Evolutionary conservation across 2,888 invertebrate species (phyloP), one percentile per base, ranked within the genome.

Genomic region (Plebejus anna): DNA sequence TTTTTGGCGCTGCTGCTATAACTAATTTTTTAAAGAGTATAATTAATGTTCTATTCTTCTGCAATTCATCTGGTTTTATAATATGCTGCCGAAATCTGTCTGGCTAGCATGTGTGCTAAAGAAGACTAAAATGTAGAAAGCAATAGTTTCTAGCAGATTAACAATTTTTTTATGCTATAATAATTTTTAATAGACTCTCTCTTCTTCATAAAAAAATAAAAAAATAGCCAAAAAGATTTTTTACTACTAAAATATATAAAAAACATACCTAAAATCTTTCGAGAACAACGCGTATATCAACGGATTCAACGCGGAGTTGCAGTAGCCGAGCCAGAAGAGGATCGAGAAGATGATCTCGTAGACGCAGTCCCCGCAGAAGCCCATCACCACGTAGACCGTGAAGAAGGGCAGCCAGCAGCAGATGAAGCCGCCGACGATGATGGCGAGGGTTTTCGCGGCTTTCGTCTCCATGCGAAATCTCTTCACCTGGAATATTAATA

Each of bases 401-500:
- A 99, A 98, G 94, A 99, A 99, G 0, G 99, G 99, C 77, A 98
- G 95, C 99, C 99, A 99, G 90, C 99, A 99, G 84, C 97, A 95
- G 77, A 99, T 98, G 92, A 99, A 99, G 72, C 98, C 97, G 0
- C 99, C 99, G 4, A 99, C 99, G 80, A 99, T 99, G 81, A 99
- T 98, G 79, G 98, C 99, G 76, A 99, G 94, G 0, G 99, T 99
- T 90, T 99, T 99, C 1, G 99, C 98, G 0, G 99, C 99, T 92
- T 99, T 99, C 0, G 98, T 98, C 89, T 99, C 99, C 97, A 98
- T 98, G 4, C 97, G 96, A 88, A 98, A 98, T 75, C 98, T 96
- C 87, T 98, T 98, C 79, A 98, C 98, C 95, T 97, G 96, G 0
- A 84, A 84, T 4, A 32, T 7, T 3, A 16, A 16, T 3, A 55